Base-by-base conservation (phyloP, 2,113 vertebrate genomes). In the Macaca mulatta region DNA sequence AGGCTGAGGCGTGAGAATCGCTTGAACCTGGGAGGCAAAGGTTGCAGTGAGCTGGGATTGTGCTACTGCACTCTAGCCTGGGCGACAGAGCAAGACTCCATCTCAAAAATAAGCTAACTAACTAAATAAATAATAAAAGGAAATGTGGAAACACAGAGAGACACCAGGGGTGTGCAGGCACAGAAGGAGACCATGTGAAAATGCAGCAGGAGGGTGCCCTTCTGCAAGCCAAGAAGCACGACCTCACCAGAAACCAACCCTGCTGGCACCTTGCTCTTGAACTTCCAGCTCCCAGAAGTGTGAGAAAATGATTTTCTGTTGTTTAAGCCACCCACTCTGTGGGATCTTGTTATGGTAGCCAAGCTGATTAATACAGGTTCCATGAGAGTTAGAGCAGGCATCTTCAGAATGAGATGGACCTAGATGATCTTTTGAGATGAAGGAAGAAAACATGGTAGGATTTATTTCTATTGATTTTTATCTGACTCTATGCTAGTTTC, bases 401-500 rank as follows among this genome's bases (percentile, higher is more conserved):
- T 67, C 59, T 87, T 70, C 48, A n/a, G 92, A 88, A 64, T 22
- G n/a, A 27, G 64, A 69, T 52, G 78, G 45, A 50, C 30, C 23
- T 35, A 35, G 10, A 43, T n/a, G 22, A 48, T 85, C 4, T 61
- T 80, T 57, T 83, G 59, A 94, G 55, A 82, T 88, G 48, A 79
- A 64, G 45, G 55, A 92, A 38, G n/a, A 83, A 57, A 93, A 35
- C 55, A 79, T 64, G 40, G 13, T 40, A 70, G 17, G 7, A 48
- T 43, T 14, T 13, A 8, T n/a, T 78, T 55, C 25, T 82, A 57
- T 18, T 81, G 50, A 84, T 90, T 89, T 94, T 79, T 59, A 79
- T 82, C 40, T 83, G 22, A 89, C 82, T 69, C 9, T 86, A 16
- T 52, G 20, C 90, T 88, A 45, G 59, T 89, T 88, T 80, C 23